Conservation (phyloP, 2,888 invertebrate genomes). For the Gortyna flavago region DNA sequence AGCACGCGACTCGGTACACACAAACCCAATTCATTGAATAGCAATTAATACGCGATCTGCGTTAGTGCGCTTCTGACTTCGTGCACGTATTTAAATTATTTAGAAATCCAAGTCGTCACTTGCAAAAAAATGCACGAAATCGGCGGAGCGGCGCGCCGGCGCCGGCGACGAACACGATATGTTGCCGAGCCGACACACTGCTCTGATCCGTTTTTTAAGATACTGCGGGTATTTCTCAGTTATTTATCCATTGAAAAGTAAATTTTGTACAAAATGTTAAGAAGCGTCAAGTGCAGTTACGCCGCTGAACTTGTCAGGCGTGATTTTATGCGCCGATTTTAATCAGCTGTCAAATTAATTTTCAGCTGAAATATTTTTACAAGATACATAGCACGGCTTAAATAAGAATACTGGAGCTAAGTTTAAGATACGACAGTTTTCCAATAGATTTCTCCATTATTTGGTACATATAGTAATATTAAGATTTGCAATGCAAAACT, state of each 20-base stretch:
- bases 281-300: slow-evolving; percentile 44
- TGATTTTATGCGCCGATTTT: slow-evolving; percentile 32
- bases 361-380: not conserved
- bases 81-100: slow-evolving; percentile 89
- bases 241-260: slow-evolving; percentile 39
- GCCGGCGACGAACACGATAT: slow-evolving; percentile 73
- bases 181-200: slow-evolving; percentile 60
- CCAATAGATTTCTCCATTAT: not conserved
- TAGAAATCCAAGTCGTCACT: slow-evolving; percentile 88
- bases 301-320: slow-evolving; percentile 18
- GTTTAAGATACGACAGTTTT: not conserved
- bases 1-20: slow-evolving; percentile 78
- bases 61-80: slow-evolving; percentile 79
- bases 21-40: slow-evolving; percentile 82
- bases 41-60: slow-evolving; percentile 79
- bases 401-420: not conserved
- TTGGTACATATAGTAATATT: not conserved
- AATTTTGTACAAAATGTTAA: slow-evolving; percentile 31
- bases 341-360: slow-evolving; percentile 28
- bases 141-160: slow-evolving; percentile 83
- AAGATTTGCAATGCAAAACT: not conserved
- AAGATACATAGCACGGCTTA: not conserved
- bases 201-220: slow-evolving; percentile 61
- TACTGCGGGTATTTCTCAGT: slow-evolving; percentile 36
- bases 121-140: slow-evolving; percentile 88